phyloP scores from a whole-genome alignment of 1,140 invertebrate species.

The Catajapyx aquilonaris region DNA sequence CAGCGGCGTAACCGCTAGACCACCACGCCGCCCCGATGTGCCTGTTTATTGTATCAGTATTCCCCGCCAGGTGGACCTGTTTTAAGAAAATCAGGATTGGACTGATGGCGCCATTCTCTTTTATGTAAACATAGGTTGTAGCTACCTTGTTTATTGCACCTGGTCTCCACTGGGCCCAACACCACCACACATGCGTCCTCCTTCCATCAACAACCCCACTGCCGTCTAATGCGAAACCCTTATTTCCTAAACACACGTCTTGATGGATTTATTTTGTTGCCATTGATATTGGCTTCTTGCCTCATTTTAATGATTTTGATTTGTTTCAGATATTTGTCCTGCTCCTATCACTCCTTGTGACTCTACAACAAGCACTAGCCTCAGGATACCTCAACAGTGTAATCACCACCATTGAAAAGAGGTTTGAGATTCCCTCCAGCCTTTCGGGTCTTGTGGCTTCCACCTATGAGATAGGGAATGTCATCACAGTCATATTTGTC shows the following conservation, averaged over 20 bases:
- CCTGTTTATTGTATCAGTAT: no score
- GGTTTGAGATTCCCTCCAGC: constrained; percentile 85
- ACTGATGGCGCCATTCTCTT: no score
- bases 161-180: no score
- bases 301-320: constrained; percentile 7
- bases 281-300: neutral
- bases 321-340: constrained; percentile 67
- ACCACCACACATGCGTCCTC: neutral
- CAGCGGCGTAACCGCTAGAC: no score
- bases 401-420: constrained; percentile 89
- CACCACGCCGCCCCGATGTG: no score
- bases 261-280: neutral
- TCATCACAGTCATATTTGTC: constrained; percentile 87
- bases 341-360: constrained; percentile 74
- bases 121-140: no score
- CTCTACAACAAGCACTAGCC: constrained; percentile 69
- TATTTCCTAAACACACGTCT: neutral
- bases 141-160: no score
- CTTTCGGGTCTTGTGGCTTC: constrained; percentile 79
- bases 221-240: neutral
- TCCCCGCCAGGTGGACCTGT: no score
- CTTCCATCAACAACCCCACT: neutral
- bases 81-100: no score
- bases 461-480: constrained; percentile 87
- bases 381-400: constrained; percentile 85